Evolutionary conservation across 1,140 invertebrate species (phyloP).

Genomic region (Orchesella cincta): DNA sequence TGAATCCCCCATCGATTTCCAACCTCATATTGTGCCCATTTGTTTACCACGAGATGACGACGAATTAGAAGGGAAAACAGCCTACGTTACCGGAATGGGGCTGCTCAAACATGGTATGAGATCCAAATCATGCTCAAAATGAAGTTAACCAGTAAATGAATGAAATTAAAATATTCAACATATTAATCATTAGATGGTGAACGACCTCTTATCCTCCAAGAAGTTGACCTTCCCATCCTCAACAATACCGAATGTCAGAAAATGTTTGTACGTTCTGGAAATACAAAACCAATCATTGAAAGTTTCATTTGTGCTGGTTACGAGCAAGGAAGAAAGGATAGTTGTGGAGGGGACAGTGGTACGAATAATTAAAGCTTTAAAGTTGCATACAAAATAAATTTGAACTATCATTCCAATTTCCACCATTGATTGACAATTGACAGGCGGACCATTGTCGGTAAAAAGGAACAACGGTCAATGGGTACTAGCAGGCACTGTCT

Average conservation of each 20-base stretch:
- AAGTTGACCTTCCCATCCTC: slow-evolving; percentile 89
- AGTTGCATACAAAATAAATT: too few relatives aligned
- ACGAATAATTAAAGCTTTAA: slow-evolving; percentile 54
- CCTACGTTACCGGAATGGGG: slow-evolving; percentile 79
- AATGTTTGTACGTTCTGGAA: slow-evolving; percentile 87
- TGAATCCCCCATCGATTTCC: slow-evolving; percentile 77
- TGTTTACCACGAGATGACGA: slow-evolving; percentile 80
- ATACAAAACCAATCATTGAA: slow-evolving; percentile 79
- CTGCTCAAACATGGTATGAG: slow-evolving; percentile 66
- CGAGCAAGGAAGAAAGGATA: slow-evolving; percentile 86
- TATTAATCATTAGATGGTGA: slow-evolving; percentile 74
- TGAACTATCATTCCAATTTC: too few relatives aligned
- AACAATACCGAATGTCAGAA: slow-evolving; percentile 88
- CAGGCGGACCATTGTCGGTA: slow-evolving; percentile 84
- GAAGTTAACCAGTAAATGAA: too few relatives aligned
- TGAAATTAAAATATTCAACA: too few relatives aligned
- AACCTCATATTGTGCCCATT: slow-evolving; percentile 87
- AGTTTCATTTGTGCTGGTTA: slow-evolving; percentile 95
- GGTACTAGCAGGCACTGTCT: slow-evolving; percentile 88
- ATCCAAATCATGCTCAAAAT: neutral
- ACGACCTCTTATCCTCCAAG: slow-evolving; percentile 83
- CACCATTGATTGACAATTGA: neutral
- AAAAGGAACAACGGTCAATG: slow-evolving; percentile 80
- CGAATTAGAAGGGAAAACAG: slow-evolving; percentile 69
- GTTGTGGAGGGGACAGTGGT: slow-evolving; percentile 94